phyloP scores from a whole-genome alignment of 2,113 vertebrate species.

The Puma concolor region DNA sequence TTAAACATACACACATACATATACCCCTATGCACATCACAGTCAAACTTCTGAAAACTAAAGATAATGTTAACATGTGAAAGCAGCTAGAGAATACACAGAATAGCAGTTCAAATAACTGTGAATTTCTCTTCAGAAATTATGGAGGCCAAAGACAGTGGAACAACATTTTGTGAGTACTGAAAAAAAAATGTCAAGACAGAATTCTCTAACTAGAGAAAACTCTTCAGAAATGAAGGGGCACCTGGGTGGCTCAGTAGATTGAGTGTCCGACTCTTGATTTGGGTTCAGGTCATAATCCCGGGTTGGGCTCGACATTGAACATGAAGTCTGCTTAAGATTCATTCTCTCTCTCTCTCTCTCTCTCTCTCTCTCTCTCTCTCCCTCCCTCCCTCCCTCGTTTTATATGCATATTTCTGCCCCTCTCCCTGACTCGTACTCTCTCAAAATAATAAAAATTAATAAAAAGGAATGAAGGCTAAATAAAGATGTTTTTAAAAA shows the following conservation, averaged over 20 bases:
- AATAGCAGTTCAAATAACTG: not conserved
- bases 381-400: too few relatives aligned
- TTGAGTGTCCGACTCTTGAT: too few relatives aligned
- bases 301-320: too few relatives aligned
- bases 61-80: not conserved
- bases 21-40: not conserved
- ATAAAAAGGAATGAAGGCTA: too few relatives aligned
- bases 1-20: not conserved
- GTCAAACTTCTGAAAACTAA: not conserved
- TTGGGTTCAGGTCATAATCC: too few relatives aligned
- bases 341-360: too few relatives aligned
- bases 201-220: not conserved
- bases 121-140: not conserved
- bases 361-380: too few relatives aligned
- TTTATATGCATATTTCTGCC: too few relatives aligned
- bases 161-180: not conserved
- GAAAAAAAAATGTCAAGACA: not conserved
- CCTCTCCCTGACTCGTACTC: too few relatives aligned
- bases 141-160: not conserved
- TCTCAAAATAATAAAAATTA: too few relatives aligned
- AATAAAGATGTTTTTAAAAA: not conserved
- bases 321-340: too few relatives aligned
- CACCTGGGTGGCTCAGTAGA: too few relatives aligned
- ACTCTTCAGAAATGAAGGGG: not conserved
- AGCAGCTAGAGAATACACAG: not conserved